Evolutionary conservation across 2,797 vertebrate species (phyloP).

Genomic region (Dendrocincla fuliginosa): DNA sequence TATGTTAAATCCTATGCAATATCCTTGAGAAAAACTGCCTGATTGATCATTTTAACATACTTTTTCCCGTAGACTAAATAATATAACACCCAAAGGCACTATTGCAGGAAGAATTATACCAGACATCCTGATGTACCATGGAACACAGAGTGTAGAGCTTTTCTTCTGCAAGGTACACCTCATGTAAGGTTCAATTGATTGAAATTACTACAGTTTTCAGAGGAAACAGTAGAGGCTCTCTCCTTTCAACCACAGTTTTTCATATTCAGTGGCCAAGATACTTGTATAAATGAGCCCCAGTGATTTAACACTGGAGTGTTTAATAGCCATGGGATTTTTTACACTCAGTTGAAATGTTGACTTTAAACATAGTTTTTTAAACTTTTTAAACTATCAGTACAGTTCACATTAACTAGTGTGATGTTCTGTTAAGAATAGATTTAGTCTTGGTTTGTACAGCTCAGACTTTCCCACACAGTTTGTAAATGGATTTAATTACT

Average conservation of each 20-base stretch:
- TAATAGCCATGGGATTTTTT: background rate
- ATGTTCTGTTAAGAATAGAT: background rate
- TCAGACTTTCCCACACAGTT: background rate
- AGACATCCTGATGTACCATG: background rate
- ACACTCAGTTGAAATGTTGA: background rate
- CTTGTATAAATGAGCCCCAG: background rate
- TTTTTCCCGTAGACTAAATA: background rate
- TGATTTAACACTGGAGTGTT: background rate
- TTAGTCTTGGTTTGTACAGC: background rate
- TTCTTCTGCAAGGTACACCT: background rate
- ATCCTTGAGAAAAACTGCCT: background rate
- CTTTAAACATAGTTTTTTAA: background rate
- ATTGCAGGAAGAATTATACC: background rate
- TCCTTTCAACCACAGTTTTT: background rate
- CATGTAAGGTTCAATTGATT: background rate
- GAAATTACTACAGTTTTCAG: background rate
- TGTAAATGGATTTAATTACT: slow-evolving; percentile 18
- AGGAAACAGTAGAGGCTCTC: background rate
- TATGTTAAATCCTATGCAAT: background rate
- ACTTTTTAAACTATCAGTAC: background rate
- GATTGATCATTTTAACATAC: background rate
- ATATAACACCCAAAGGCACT: background rate
- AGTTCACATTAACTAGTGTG: background rate
- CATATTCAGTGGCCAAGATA: background rate
- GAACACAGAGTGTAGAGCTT: background rate